Evolutionary conservation across 1,140 invertebrate genomes (phyloP).

Genomic region (Coelopa frigida): DNA sequence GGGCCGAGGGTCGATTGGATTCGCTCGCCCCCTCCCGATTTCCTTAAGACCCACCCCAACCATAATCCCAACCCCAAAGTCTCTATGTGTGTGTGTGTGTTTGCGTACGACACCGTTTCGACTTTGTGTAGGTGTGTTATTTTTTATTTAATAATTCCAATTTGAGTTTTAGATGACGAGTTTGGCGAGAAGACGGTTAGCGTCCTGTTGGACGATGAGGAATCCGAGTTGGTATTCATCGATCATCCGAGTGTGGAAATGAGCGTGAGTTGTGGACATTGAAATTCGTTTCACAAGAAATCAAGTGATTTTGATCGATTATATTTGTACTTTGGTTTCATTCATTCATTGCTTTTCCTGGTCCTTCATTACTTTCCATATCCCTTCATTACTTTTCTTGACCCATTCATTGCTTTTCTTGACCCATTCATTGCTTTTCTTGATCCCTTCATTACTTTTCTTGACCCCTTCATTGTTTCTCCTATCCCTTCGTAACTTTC

Average conservation of each 20-base stretch:
- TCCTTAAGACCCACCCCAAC: background rate
- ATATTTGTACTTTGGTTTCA: no score
- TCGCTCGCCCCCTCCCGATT: background rate
- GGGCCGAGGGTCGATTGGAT: background rate
- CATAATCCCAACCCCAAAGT: background rate
- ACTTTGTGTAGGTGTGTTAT: background rate
- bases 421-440: background rate
- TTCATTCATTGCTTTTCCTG: background rate
- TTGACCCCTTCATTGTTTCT: no score
- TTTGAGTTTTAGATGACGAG: slow-evolving; percentile 72
- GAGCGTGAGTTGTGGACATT: slow-evolving; percentile 70
- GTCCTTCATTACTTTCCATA: background rate
- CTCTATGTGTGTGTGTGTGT: background rate
- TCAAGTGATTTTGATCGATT: no score
- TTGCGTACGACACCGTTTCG: background rate
- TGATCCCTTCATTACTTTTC: background rate
- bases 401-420: background rate
- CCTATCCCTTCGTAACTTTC: no score
- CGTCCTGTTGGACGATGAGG: slow-evolving; percentile 79
- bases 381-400: background rate
- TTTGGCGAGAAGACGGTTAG: slow-evolving; percentile 87
- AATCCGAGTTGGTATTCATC: slow-evolving; percentile 85
- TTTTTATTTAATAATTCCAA: slow-evolving; percentile 32
- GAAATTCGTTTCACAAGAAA: no score
- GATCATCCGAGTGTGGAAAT: slow-evolving; percentile 80